A percentile compares a stretch with the other conserved stretches of the same genome.
Evolutionary conservation across 2,888 invertebrate species (phyloP).

Genomic region (Eremobia ochroleuca): DNA sequence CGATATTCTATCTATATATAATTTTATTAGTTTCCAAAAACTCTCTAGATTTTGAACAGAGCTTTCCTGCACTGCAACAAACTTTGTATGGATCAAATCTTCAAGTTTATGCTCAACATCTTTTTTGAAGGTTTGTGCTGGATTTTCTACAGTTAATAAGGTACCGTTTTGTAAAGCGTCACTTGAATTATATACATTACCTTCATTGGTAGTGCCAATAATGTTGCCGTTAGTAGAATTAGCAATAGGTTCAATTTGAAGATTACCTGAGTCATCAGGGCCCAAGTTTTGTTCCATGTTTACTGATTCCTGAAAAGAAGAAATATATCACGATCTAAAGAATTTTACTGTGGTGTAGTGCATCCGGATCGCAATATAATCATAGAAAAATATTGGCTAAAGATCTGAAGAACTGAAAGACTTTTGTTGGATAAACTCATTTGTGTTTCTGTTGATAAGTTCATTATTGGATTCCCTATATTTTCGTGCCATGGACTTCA

Average conservation of each 20-base stretch:
- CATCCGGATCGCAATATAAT: neutral
- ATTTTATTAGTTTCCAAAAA: slow-evolving; percentile 35
- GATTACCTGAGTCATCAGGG: slow-evolving; percentile 14
- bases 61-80: neutral
- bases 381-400: neutral
- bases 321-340: slow-evolving; percentile 3
- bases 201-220: neutral
- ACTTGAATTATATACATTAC: neutral
- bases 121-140: neutral
- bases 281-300: neutral
- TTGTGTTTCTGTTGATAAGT: neutral
- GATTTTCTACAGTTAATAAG: neutral
- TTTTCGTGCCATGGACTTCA: neutral
- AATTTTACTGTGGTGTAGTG: neutral
- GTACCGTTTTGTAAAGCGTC: neutral
- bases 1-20: neutral
- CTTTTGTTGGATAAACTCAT: neutral
- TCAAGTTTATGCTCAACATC: neutral
- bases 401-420: no score
- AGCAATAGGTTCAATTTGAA: slow-evolving; percentile 43
- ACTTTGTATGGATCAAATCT: neutral
- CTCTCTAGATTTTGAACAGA: slow-evolving; percentile 21
- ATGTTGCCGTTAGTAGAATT: neutral
- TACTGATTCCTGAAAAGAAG: slow-evolving; percentile 34
- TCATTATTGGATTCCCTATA: neutral